phyloP scores from a whole-genome alignment of 2,888 invertebrate genomes.

The Silvanus unidentatus region DNA sequence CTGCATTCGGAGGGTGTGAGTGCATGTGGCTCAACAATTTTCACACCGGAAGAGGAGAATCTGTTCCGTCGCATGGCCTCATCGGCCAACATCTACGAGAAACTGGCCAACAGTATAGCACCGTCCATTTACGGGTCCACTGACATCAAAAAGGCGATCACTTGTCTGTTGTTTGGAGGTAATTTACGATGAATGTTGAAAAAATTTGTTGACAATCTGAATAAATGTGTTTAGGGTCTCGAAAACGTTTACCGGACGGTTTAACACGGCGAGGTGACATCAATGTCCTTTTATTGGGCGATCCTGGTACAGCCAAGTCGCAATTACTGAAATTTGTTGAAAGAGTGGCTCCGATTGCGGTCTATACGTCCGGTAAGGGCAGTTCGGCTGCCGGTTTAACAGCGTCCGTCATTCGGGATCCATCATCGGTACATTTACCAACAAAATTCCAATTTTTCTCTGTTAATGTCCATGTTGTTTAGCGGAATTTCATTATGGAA shows the following conservation, averaged over 20 bases:
- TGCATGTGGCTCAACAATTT: conserved; percentile 51
- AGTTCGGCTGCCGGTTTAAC: conserved; percentile 98
- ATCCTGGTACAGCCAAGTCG: conserved; percentile 99
- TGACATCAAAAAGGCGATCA: conserved; percentile 96
- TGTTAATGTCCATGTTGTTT: no score
- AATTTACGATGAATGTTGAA: conserved; percentile 8
- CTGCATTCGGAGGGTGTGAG: conserved; percentile 78
- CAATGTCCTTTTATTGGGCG: conserved; percentile 89
- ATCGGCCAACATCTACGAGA: conserved; percentile 80
- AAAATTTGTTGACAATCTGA: neutral
- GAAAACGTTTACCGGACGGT: conserved; percentile 90
- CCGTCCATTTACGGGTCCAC: conserved; percentile 92
- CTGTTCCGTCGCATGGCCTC: conserved; percentile 78
- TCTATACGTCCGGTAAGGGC: conserved; percentile 99
- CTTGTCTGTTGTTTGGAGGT: conserved; percentile 92
- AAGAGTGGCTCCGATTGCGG: conserved; percentile 86
- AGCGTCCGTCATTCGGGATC: conserved; percentile 93
- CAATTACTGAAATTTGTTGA: conserved; percentile 97
- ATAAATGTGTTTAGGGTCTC: conserved; percentile 51
- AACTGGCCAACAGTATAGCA: conserved; percentile 84
- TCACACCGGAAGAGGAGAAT: conserved; percentile 70
- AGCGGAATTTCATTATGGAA: conserved; percentile 96
- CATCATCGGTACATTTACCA: conserved; percentile 67
- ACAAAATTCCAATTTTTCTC: neutral
- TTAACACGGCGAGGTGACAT: conserved; percentile 94